Percentiles rank a stretch among this genome's conserved stretches.
Evolutionary conservation across 2,888 invertebrate species (phyloP).

Genomic region (Polietes domitor): DNA sequence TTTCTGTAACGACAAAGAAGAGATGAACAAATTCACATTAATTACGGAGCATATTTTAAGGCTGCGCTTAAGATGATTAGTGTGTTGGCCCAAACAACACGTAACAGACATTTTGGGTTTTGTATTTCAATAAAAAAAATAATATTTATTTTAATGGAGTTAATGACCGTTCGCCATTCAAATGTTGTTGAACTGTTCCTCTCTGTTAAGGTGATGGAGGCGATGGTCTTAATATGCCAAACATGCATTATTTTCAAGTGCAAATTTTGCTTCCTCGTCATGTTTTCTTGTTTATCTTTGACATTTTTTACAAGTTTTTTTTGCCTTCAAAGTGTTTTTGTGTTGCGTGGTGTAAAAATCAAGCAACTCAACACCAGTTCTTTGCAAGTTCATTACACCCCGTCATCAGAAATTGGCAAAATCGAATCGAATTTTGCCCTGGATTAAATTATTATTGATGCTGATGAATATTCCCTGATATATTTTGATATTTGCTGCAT

Average conservation of each 20-base stretch:
- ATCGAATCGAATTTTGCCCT: too few species aligned
- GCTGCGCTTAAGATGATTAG: too few species aligned
- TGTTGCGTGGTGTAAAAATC: too few species aligned
- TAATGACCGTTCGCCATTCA: slow-evolving; percentile 47
- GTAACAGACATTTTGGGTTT: too few species aligned
- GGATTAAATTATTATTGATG: too few species aligned
- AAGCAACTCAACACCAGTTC: too few species aligned
- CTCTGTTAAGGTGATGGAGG: slow-evolving; percentile 29
- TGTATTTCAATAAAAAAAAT: background rate
- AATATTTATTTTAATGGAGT: slow-evolving; percentile 25
- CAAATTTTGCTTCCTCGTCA: slow-evolving; percentile 39
- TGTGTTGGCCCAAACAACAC: too few species aligned
- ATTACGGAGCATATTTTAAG: slow-evolving; percentile 58
- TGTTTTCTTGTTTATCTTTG: slow-evolving; percentile 4
- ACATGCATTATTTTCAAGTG: slow-evolving; percentile 54
- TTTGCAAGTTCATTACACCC: too few species aligned
- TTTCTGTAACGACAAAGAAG: slow-evolving; percentile 84
- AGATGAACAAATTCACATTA: background rate
- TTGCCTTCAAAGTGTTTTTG: slow-evolving; percentile 9
- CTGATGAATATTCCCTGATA: too few species aligned
- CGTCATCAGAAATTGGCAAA: too few species aligned
- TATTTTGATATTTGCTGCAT: too few species aligned
- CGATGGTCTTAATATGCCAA: slow-evolving; percentile 50
- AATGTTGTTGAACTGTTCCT: background rate
- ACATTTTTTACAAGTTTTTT: too few species aligned